Evolutionary conservation across 2,797 vertebrate genomes (phyloP).

Genomic region (Hephaestus fuliginosus): DNA sequence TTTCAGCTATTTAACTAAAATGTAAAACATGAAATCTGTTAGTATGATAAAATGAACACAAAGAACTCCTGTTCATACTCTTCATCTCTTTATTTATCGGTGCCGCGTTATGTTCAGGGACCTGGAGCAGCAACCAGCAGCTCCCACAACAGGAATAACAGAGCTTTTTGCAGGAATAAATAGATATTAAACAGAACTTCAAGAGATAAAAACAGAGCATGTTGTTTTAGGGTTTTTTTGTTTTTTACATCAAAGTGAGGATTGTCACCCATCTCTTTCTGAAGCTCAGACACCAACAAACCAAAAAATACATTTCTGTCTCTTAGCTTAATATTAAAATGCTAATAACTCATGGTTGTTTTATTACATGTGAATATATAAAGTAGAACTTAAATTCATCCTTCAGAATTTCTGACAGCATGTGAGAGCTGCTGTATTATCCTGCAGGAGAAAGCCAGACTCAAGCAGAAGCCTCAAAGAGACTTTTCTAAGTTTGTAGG

Average conservation of each 20-base stretch:
- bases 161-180: slow-evolving; percentile 72
- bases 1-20: not conserved
- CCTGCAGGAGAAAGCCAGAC: not conserved
- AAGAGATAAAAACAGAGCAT: slow-evolving; percentile 30
- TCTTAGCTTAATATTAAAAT: slow-evolving; percentile 22
- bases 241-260: slow-evolving; percentile 32
- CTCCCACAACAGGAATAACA: slow-evolving; percentile 72
- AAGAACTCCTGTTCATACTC: slow-evolving; percentile 16
- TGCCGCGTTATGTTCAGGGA: slow-evolving; percentile 61
- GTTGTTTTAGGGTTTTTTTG: not conserved
- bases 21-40: not conserved
- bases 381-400: not conserved
- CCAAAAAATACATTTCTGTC: slow-evolving; percentile 34
- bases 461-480: not conserved
- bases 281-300: slow-evolving; percentile 15
- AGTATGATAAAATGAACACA: slow-evolving; percentile 23
- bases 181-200: slow-evolving; percentile 52
- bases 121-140: slow-evolving; percentile 47
- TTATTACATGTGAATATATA: not conserved
- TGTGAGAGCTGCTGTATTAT: not conserved
- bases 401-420: not conserved
- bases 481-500: not conserved
- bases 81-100: slow-evolving; percentile 59
- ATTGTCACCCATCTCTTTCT: slow-evolving; percentile 26
- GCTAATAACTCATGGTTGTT: slow-evolving; percentile 26